These are phyloP conservation scores for Frankliniella intonsa DNA, from an alignment of 2,888 invertebrate genomes.

Conservation along the genomic window DNA sequence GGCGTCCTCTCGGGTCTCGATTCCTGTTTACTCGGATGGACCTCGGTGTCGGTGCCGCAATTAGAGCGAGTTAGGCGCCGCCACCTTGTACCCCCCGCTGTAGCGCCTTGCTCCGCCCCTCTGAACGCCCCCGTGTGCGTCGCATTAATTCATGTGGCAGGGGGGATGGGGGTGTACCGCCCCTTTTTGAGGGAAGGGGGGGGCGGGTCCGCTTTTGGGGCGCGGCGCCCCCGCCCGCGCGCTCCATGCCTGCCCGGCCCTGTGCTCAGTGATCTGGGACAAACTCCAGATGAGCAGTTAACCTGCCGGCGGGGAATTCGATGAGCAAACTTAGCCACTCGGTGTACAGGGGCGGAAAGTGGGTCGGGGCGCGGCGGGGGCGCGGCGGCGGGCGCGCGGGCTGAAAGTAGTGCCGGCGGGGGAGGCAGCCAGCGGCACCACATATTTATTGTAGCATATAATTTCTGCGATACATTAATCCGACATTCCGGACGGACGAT, in stretches of 20 bases:
- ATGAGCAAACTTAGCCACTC: conserved; percentile 21
- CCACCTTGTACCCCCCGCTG: not conserved
- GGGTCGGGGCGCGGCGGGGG: not conserved
- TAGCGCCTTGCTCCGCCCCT: no score
- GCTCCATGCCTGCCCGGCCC: not conserved
- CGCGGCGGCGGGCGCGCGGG: no score
- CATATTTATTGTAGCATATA: no score
- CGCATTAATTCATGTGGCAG: conserved; percentile 1
- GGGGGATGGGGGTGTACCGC: not conserved
- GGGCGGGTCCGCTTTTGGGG: not conserved
- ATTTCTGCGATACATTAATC: no score
- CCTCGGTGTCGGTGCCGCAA: not conserved
- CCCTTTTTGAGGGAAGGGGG: not conserved
- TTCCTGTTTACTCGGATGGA: no score
- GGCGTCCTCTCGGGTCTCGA: no score
- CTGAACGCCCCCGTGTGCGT: not conserved
- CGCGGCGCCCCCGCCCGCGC: not conserved
- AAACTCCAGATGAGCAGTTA: conserved; percentile 26
- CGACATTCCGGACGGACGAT: no score
- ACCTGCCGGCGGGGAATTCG: conserved; percentile 15
- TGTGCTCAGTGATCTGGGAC: conserved; percentile 6
- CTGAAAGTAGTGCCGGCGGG: no score
- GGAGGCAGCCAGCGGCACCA: no score
- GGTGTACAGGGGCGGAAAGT: conserved; percentile 3
- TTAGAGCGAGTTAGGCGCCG: not conserved